Evolutionary conservation across 2,113 vertebrate species (phyloP).

Genomic region (Aspiorhynchus laticeps): DNA sequence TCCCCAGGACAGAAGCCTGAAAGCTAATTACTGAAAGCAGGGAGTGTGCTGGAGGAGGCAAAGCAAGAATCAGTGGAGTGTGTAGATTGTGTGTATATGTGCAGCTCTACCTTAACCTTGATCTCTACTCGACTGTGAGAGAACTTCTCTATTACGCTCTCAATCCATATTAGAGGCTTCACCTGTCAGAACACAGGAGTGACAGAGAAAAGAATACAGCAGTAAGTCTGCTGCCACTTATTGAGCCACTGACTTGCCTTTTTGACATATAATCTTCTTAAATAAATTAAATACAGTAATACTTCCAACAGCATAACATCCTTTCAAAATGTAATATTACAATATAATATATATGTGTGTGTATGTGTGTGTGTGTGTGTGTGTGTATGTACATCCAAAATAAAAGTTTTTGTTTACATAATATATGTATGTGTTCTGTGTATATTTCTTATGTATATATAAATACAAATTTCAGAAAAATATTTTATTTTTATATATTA

Average conservation of each 20-base stretch:
- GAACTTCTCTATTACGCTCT: slow-evolving; percentile 82
- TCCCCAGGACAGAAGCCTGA: slow-evolving; percentile 8
- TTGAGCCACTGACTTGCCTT: neutral
- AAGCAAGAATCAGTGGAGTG: slow-evolving; percentile 28
- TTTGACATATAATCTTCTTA: neutral
- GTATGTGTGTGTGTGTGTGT: too few relatives aligned
- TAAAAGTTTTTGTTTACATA: too few relatives aligned
- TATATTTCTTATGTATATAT: too few relatives aligned
- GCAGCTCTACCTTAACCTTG: slow-evolving; percentile 79
- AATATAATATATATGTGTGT: neutral
- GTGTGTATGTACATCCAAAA: too few relatives aligned
- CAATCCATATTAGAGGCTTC: slow-evolving; percentile 84
- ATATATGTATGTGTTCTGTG: too few relatives aligned
- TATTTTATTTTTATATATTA: too few relatives aligned
- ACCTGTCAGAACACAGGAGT: slow-evolving; percentile 68
- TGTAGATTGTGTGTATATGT: slow-evolving; percentile 35
- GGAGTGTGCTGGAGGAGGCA: neutral
- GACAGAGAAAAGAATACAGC: slow-evolving; percentile 14
- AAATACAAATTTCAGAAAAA: too few relatives aligned
- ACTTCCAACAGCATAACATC: neutral
- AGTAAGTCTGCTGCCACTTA: slow-evolving; percentile 20
- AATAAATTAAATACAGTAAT: neutral
- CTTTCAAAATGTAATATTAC: neutral
- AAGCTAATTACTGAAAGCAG: slow-evolving; percentile 31
- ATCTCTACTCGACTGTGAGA: slow-evolving; percentile 84